Evolutionary conservation across 2,797 vertebrate genomes (phyloP).

Genomic region (Crax fasciolata): DNA sequence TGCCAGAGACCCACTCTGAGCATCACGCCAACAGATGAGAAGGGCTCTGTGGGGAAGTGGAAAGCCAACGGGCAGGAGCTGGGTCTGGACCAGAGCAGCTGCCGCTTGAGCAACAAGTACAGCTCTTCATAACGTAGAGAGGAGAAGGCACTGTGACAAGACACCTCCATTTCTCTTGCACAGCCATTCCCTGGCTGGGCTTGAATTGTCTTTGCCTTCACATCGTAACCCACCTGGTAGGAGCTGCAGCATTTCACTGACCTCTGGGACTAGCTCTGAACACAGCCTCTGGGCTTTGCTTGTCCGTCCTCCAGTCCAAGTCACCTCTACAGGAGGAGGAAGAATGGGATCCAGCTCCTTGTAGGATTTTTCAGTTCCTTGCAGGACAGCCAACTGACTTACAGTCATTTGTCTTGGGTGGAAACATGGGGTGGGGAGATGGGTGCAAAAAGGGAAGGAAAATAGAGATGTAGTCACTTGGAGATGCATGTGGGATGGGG

Average conservation of each 20-base stretch:
- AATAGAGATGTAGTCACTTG: neutral
- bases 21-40: slow-evolving; percentile 85
- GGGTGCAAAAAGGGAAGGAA: neutral
- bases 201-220: neutral
- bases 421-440: accelerated
- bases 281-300: neutral
- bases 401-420: accelerated
- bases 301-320: neutral
- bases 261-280: neutral
- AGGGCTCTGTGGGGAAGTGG: slow-evolving; percentile 86
- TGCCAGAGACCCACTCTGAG: slow-evolving; percentile 85
- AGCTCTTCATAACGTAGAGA: slow-evolving; percentile 84
- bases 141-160: neutral
- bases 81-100: slow-evolving; percentile 89
- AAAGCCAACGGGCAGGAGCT: slow-evolving; percentile 89
- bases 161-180: neutral
- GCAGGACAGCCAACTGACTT: slow-evolving; percentile 14
- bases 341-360: neutral
- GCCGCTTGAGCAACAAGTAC: slow-evolving; percentile 91
- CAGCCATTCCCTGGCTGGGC: neutral
- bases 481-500: neutral
- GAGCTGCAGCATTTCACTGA: neutral
- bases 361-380: neutral
- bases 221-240: neutral
- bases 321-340: neutral